These are phyloP conservation scores for Momotus momota DNA, from an alignment of 2,797 vertebrate genomes.

Conservation along the genomic window DNA sequence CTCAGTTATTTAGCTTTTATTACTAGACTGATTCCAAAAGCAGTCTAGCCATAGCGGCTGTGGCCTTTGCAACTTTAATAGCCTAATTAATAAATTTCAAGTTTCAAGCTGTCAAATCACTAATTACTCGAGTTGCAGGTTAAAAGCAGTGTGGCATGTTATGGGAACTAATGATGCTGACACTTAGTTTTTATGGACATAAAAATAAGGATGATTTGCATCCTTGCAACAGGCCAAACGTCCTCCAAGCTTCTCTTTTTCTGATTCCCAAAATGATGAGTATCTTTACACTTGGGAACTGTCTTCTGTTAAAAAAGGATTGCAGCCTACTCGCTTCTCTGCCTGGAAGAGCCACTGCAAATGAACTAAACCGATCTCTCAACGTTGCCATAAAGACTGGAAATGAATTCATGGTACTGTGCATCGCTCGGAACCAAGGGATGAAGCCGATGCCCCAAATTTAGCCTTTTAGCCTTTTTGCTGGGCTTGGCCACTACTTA, in stretches of 20 bases:
- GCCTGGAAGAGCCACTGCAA: not conserved
- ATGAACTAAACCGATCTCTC: not conserved
- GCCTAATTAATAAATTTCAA: conserved; percentile 66
- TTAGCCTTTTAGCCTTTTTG: not conserved
- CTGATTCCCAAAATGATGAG: not conserved
- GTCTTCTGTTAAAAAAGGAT: not conserved
- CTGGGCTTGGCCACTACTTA: not conserved
- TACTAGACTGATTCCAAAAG: conserved; percentile 40
- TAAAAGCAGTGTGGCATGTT: conserved; percentile 33
- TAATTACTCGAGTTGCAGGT: conserved; percentile 65
- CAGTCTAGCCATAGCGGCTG: not conserved
- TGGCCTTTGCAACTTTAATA: conserved; percentile 65
- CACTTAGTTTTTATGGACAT: conserved; percentile 20
- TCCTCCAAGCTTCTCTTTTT: not conserved
- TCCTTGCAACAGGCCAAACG: not conserved
- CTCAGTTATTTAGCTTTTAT: conserved; percentile 28
- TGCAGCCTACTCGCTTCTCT: not conserved
- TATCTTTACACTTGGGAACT: not conserved
- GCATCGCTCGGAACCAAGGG: not conserved
- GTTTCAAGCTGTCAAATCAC: conserved; percentile 48
- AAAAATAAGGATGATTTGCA: conserved; percentile 31
- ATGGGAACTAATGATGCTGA: conserved; percentile 28
- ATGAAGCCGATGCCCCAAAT: not conserved
- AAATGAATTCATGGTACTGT: not conserved
- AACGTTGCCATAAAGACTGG: not conserved